Evolutionary conservation across 2,888 invertebrate species (phyloP).

Genomic region (Beris morrisii): DNA sequence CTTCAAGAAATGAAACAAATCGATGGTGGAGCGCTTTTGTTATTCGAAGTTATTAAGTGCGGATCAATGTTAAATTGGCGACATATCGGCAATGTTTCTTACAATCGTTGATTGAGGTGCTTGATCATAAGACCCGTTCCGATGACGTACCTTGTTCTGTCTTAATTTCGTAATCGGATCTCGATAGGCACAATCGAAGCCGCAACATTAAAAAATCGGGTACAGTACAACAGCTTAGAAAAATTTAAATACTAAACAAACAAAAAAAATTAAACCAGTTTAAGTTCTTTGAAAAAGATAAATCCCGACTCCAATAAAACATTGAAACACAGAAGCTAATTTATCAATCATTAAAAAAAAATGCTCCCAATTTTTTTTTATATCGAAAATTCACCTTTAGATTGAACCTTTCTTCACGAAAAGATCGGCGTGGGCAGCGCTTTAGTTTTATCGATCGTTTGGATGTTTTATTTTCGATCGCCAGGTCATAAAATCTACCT

Average conservation of each 20-base stretch:
- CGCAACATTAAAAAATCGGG: neutral
- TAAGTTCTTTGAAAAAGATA: neutral
- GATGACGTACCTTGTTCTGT: neutral
- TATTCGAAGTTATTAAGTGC: conserved; percentile 10
- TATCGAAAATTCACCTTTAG: conserved; percentile 18
- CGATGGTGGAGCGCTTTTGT: conserved; percentile 10
- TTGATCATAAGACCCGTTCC: neutral
- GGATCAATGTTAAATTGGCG: conserved; percentile 23
- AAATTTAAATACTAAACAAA: too few species aligned
- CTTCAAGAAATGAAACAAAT: conserved; percentile 18
- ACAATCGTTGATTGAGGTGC: neutral
- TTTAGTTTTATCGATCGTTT: conserved; percentile 1
- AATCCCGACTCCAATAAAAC: neutral
- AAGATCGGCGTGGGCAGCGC: conserved; percentile 14
- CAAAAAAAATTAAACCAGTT: neutral
- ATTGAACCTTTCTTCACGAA: neutral
- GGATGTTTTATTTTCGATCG: too few species aligned
- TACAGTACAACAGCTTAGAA: too few species aligned
- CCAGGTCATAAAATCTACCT: too few species aligned
- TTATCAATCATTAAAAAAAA: conserved; percentile 24
- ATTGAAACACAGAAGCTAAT: conserved; percentile 28
- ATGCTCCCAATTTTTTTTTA: conserved; percentile 7
- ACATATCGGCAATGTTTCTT: conserved; percentile 16
- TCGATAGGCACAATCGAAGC: conserved; percentile 4
- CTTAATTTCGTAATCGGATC: conserved; percentile 18